A percentile compares a stretch with the other conserved stretches of the same genome.
phyloP scores from a whole-genome alignment of 1,140 invertebrate genomes.

The Pristionchus pacificus region DNA sequence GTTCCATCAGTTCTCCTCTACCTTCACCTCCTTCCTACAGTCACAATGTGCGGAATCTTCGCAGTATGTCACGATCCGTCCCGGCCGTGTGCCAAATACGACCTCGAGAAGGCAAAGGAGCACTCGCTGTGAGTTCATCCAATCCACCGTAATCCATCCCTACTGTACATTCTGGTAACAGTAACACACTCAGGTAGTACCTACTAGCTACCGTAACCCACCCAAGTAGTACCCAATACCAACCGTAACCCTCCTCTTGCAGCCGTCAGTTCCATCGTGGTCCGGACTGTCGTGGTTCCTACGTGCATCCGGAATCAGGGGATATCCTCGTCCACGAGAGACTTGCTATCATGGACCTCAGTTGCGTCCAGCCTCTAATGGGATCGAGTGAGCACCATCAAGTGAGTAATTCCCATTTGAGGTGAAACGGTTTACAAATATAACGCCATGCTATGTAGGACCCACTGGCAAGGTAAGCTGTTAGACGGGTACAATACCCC shows the following conservation, averaged over 20 bases:
- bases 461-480: too few species aligned
- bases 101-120: slow-evolving; percentile 29
- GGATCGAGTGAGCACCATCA: slow-evolving; percentile 40
- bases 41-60: slow-evolving; percentile 45
- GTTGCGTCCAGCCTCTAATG: slow-evolving; percentile 44
- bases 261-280: slow-evolving; percentile 47
- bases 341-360: slow-evolving; percentile 52
- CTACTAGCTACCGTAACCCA: too few species aligned
- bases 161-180: neutral
- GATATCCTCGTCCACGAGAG: slow-evolving; percentile 55
- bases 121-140: slow-evolving; percentile 15
- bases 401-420: slow-evolving; percentile 33
- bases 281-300: slow-evolving; percentile 47
- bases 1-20: too few species aligned
- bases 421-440: too few species aligned
- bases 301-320: slow-evolving; percentile 47
- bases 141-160: neutral
- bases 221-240: too few species aligned
- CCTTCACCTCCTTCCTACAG: too few species aligned
- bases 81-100: slow-evolving; percentile 19
- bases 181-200: too few species aligned
- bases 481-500: too few species aligned
- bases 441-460: too few species aligned
- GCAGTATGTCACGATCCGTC: slow-evolving; percentile 37
- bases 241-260: slow-evolving; percentile 25